Conservation (phyloP, 1,140 invertebrate genomes). For the Phenacoccus solenopsis region DNA sequence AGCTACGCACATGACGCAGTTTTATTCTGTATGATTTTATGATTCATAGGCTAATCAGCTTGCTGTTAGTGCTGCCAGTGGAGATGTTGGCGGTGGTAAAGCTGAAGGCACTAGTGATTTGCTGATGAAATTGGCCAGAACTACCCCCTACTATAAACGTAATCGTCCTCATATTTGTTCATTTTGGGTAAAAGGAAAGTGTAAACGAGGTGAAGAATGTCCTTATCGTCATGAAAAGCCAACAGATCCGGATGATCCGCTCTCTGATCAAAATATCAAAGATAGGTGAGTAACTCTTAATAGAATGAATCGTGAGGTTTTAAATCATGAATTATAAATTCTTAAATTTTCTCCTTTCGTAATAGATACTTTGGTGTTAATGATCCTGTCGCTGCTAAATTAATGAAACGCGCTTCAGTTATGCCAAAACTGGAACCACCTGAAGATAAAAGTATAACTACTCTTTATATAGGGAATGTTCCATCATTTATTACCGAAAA, state of each 20-base stretch:
- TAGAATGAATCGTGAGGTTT: neutral
- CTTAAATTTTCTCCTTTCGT: neutral
- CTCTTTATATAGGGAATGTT: slow-evolving; percentile 89
- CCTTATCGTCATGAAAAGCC: slow-evolving; percentile 99
- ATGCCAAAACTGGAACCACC: slow-evolving; percentile 91
- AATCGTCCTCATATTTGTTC: slow-evolving; percentile 99
- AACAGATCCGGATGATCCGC: slow-evolving; percentile 96
- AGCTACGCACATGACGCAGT: neutral
- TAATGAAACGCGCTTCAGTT: slow-evolving; percentile 81
- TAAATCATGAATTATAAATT: neutral
- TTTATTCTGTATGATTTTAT: neutral
- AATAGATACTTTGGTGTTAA: slow-evolving; percentile 90
- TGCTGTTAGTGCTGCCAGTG: neutral
- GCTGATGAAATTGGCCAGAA: slow-evolving; percentile 85
- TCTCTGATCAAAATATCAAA: slow-evolving; percentile 98
- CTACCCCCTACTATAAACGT: slow-evolving; percentile 95
- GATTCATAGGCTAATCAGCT: neutral
- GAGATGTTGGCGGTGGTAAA: slow-evolving; percentile 46
- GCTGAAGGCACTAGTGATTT: slow-evolving; percentile 75
- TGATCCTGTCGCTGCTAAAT: slow-evolving; percentile 97
- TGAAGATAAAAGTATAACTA: slow-evolving; percentile 92
- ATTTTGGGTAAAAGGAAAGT: slow-evolving; percentile 99
- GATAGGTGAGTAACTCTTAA: slow-evolving; percentile 45
- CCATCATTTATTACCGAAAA: slow-evolving; percentile 80
- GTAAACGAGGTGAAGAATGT: slow-evolving; percentile 97